Percentiles rank a stretch among this genome's conserved stretches.
phyloP scores from a whole-genome alignment of 2,113 vertebrate genomes.

The Verasper variegatus region DNA sequence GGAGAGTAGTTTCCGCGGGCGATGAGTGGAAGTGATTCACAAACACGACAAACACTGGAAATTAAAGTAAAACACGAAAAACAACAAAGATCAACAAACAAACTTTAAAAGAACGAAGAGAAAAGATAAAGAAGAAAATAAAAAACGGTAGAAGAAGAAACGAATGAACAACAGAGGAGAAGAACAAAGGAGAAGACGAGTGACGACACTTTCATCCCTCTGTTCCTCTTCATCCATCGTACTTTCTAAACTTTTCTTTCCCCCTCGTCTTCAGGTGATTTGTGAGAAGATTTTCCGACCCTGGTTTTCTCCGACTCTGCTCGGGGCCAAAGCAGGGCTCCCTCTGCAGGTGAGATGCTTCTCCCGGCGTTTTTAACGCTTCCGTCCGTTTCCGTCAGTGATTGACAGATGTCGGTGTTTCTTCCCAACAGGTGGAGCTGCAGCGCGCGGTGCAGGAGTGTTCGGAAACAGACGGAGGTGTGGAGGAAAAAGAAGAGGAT shows the following conservation, averaged over 20 bases:
- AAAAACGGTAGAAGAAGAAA: constrained; percentile 21
- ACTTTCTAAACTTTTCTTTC: neutral
- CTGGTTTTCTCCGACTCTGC: constrained; percentile 87
- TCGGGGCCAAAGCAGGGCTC: constrained; percentile 74
- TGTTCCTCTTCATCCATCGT: neutral
- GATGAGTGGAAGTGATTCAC: neutral
- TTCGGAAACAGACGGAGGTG: constrained; percentile 65
- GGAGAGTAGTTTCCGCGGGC: neutral
- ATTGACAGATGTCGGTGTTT: neutral
- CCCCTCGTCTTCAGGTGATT: constrained; percentile 84
- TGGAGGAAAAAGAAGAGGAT: neutral
- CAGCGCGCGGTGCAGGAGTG: constrained; percentile 89
- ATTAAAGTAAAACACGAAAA: neutral
- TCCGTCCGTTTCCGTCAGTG: neutral
- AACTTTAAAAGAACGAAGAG: neutral
- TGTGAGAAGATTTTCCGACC: constrained; percentile 97
- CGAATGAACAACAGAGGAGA: neutral
- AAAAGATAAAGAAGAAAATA: neutral
- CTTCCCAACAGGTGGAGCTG: constrained; percentile 78
- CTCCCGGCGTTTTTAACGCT: neutral
- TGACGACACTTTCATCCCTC: neutral
- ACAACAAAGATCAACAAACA: neutral
- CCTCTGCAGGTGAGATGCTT: constrained; percentile 77
- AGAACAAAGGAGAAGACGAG: constrained; percentile 9
- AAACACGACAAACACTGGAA: constrained; percentile 1